These are phyloP conservation scores for Meta bourneti DNA, from an alignment of 2,888 invertebrate species.

Conservation along the genomic window DNA sequence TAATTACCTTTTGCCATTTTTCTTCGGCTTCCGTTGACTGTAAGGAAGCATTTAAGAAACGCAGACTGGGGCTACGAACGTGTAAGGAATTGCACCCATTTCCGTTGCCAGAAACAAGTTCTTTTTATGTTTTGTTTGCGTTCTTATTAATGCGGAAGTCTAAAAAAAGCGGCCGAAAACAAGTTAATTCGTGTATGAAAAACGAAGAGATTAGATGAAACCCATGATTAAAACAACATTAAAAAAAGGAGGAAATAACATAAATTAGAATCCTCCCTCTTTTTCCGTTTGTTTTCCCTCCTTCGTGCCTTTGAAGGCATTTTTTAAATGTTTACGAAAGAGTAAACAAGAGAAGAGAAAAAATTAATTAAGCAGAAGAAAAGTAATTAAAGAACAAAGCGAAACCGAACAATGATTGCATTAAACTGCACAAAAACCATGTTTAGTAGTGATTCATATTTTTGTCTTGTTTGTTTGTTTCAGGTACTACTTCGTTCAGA, in stretches of 20 bases:
- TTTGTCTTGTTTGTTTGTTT: constrained; percentile 13
- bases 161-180: constrained; percentile 15
- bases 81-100: not conserved
- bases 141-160: constrained; percentile 20
- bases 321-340: not conserved
- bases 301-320: not conserved
- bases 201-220: constrained; percentile 24
- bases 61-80: not conserved
- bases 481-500: constrained; percentile 24
- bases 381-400: constrained; percentile 33
- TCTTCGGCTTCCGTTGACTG: not conserved
- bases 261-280: not conserved
- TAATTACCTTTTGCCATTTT: constrained; percentile 48
- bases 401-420: not conserved
- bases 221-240: constrained; percentile 13
- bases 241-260: constrained; percentile 24
- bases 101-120: not conserved
- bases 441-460: not conserved
- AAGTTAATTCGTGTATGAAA: constrained; percentile 21
- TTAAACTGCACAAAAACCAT: not conserved
- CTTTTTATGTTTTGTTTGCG: not conserved
- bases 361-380: constrained; percentile 36
- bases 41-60: not conserved
- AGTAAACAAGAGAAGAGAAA: not conserved
- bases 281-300: not conserved